Evolutionary conservation across 2,888 invertebrate species (phyloP).

Genomic region (Thymelicus lineola): DNA sequence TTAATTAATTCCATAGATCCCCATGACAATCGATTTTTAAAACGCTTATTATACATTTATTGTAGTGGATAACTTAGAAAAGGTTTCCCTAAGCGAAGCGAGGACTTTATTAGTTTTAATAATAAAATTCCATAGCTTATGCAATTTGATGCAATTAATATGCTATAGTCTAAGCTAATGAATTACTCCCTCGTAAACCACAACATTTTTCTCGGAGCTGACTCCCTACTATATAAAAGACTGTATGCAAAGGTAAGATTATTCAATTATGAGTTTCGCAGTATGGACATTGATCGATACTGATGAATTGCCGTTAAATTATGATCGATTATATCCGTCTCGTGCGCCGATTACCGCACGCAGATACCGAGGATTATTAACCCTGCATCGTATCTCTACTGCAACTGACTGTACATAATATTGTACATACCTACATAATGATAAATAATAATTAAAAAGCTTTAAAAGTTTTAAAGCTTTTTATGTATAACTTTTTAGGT

Average conservation of each 20-base stretch:
- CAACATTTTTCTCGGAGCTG: not conserved
- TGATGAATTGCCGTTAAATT: slow-evolving; percentile 35
- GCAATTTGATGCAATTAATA: no score
- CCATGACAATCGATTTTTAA: no score
- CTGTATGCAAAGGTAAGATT: slow-evolving; percentile 38
- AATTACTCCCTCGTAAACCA: not conserved
- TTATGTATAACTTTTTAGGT: no score
- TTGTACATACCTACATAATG: no score
- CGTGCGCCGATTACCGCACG: slow-evolving; percentile 22
- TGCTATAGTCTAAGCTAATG: not conserved
- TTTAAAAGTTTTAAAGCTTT: no score
- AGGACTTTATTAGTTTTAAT: no score
- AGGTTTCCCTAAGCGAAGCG: no score
- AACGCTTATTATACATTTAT: no score
- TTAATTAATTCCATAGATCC: no score
- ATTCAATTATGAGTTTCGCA: slow-evolving; percentile 37
- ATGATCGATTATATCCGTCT: slow-evolving; percentile 27
- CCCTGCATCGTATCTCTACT: slow-evolving; percentile 2
- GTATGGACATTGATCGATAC: slow-evolving; percentile 32
- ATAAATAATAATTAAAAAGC: no score
- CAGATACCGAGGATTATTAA: slow-evolving; percentile 25
- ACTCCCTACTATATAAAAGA: not conserved
- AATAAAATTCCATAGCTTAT: no score
- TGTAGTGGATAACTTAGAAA: no score
- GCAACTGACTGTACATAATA: not conserved